phyloP scores from a whole-genome alignment of 2,888 invertebrate species.

The Dryocosmus kuriphilus region DNA sequence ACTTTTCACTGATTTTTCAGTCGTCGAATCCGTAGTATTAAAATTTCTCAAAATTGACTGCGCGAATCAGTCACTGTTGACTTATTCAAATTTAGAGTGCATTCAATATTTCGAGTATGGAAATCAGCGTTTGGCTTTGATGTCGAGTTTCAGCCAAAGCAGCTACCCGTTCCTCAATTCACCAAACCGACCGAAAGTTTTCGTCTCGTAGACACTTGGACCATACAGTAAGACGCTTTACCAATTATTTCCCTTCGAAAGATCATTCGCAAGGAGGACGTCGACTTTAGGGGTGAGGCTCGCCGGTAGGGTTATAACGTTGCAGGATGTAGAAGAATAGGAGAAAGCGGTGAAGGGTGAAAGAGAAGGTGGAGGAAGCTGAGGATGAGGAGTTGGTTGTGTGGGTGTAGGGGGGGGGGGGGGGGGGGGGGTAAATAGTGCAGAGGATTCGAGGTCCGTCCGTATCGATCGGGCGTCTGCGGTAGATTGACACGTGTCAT shows the following conservation, averaged over 20 bases:
- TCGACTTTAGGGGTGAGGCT: conserved; percentile 55
- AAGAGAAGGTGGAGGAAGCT: conserved; percentile 52
- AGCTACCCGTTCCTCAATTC: no score
- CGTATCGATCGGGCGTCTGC: conserved; percentile 77
- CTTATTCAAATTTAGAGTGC: no score
- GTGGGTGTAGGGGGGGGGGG: conserved; percentile 44
- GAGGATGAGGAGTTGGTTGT: conserved; percentile 34
- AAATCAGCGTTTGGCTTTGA: no score
- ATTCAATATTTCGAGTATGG: no score
- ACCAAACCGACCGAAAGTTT: neutral
- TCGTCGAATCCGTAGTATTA: no score
- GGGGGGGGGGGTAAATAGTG: conserved; percentile 46
- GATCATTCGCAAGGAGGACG: conserved; percentile 19
- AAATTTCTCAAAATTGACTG: no score
- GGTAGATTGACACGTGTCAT: conserved; percentile 78
- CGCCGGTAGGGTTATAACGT: conserved; percentile 56
- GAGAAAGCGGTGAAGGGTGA: conserved; percentile 56
- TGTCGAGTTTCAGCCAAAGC: neutral
- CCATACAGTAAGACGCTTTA: neutral
- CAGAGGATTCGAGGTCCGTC: conserved; percentile 72
- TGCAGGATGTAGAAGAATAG: conserved; percentile 61
- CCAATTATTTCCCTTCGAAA: neutral
- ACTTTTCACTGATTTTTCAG: no score
- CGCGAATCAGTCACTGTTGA: no score
- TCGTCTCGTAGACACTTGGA: neutral